Percentiles rank a stretch among this genome's conserved stretches.
Conservation (phyloP, 2,113 vertebrate species). For the Strix uralensis region DNA sequence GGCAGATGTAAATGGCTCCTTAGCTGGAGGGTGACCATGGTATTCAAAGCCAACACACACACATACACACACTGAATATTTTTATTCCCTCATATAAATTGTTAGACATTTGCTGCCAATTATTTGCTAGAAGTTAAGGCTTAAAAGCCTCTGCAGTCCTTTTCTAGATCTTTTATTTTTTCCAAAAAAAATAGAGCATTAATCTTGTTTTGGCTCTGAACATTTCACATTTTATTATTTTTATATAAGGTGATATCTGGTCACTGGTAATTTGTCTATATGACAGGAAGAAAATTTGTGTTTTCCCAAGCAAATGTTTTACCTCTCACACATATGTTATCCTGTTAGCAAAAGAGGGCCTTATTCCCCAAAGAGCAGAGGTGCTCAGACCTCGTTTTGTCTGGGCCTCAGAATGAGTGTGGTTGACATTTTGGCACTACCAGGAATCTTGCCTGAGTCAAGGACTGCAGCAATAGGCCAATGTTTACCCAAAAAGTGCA, state of each 20-base stretch:
- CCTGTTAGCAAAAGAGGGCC: not conserved
- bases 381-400: not conserved
- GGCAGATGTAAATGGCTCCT: constrained; percentile 32
- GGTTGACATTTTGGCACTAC: not conserved
- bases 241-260: not conserved
- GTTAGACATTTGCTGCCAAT: constrained; percentile 36
- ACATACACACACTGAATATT: constrained; percentile 33
- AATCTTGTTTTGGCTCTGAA: not conserved
- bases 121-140: constrained; percentile 26
- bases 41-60: constrained; percentile 36
- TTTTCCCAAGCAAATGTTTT: not conserved
- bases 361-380: not conserved
- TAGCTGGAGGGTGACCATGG: constrained; percentile 36
- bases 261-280: not conserved
- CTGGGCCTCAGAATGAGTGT: not conserved
- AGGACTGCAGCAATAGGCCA: not conserved
- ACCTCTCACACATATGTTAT: not conserved
- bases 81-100: constrained; percentile 51
- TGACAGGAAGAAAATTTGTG: not conserved
- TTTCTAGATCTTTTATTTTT: not conserved
- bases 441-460: not conserved
- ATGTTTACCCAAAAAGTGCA: not conserved
- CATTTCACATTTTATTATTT: not conserved
- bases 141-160: not conserved
- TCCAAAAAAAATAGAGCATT: not conserved